Percentiles rank a stretch among this genome's conserved stretches.
Conservation (phyloP, 2,797 vertebrate genomes). For the Pangasius djambal region DNA sequence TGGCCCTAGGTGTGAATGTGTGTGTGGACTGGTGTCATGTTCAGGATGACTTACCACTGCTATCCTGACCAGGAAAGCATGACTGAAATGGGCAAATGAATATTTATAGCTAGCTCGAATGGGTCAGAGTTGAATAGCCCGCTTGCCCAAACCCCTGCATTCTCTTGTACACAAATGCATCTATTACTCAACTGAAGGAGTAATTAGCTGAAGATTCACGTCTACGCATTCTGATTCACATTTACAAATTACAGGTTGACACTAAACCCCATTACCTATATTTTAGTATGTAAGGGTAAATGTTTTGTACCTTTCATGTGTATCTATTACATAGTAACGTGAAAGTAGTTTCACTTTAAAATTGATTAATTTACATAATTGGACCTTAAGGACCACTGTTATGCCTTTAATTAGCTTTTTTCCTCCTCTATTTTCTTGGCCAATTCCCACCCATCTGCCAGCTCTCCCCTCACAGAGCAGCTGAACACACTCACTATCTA, state of each 20-base stretch:
- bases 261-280: neutral
- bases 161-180: neutral
- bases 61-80: neutral
- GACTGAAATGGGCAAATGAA: neutral
- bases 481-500: neutral
- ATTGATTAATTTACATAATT: neutral
- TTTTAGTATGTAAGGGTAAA: neutral
- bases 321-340: neutral
- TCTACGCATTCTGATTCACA: neutral
- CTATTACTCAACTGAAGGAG: neutral
- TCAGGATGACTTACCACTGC: neutral
- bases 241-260: neutral
- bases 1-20: neutral
- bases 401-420: neutral
- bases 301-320: neutral
- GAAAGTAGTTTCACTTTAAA: neutral
- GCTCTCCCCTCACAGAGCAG: neutral
- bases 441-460: constrained; percentile 2
- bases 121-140: neutral
- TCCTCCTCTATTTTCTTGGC: neutral
- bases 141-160: neutral
- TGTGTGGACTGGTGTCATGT: neutral
- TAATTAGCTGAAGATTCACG: neutral
- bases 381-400: neutral
- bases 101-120: constrained; percentile 4